Evolutionary conservation across 2,888 invertebrate species (phyloP).

Genomic region (Meteorus cinctellus): DNA sequence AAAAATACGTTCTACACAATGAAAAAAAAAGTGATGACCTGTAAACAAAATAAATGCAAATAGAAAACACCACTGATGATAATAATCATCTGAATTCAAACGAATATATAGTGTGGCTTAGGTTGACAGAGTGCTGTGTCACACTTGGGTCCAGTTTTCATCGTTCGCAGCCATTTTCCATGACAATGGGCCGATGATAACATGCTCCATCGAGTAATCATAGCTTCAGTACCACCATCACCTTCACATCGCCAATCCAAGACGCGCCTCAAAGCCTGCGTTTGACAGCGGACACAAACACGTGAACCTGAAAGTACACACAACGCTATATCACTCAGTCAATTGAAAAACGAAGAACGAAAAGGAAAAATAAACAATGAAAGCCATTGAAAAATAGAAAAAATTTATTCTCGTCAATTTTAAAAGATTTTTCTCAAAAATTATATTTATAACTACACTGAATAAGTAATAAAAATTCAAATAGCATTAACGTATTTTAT

Average conservation of each 20-base stretch:
- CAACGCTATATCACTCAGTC: too few species aligned
- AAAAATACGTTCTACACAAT: background rate
- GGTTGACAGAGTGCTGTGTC: slow-evolving; percentile 64
- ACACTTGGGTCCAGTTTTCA: slow-evolving; percentile 67
- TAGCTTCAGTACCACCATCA: slow-evolving; percentile 79
- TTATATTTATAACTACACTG: background rate
- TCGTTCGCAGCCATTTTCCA: slow-evolving; percentile 87
- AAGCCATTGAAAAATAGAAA: background rate
- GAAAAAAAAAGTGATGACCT: background rate
- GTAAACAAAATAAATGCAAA: background rate
- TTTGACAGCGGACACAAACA: slow-evolving; percentile 88
- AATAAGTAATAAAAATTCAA: slow-evolving; percentile 4
- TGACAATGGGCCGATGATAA: slow-evolving; percentile 90
- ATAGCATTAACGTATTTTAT: slow-evolving; percentile 1
- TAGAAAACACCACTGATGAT: background rate
- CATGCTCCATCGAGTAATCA: slow-evolving; percentile 87
- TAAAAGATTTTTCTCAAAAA: background rate
- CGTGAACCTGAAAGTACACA: slow-evolving; percentile 77
- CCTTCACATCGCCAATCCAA: slow-evolving; percentile 88
- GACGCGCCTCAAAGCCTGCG: slow-evolving; percentile 84
- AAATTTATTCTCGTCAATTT: background rate
- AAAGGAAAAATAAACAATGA: background rate
- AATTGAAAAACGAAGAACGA: background rate
- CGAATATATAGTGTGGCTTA: slow-evolving; percentile 64
- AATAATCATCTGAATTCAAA: slow-evolving; percentile 51